Base-by-base conservation (phyloP, 2,888 invertebrate species). In the Neoascia interrupta region DNA sequence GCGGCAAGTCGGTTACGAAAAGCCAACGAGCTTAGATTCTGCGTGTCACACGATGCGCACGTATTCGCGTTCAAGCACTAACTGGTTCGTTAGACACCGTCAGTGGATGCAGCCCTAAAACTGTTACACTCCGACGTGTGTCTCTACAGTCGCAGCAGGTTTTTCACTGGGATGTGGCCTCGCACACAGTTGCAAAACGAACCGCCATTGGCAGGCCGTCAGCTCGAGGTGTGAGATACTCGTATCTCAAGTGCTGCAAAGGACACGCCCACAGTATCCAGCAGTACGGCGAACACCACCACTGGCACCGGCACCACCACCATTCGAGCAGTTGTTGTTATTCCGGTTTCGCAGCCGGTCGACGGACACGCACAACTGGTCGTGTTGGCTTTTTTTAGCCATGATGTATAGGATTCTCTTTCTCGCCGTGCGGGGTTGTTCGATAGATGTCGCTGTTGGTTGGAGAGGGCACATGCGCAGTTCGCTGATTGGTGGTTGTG, bases 1-100 rank as follows among this genome's bases (percentile, higher is more conserved):
- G 66, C 54, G 68, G 58, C 54, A 47, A 61, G 39, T 37, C 36
- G 61, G 54, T 56, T 73, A 79, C 73, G 79, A 73, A 73, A 79
- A 56, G 54, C 39, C 56, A 66, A 61, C 73, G 73, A 51, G 43
- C 79, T 73, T 51, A 73, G 79, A 79, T 79, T 79, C 79, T 79
- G 79, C 79, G 79, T 79, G 79, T 73, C 79, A 79, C 66, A 73
- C 84, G 87, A 87, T 87, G 87, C 85, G 85, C 85, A 85, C 86
- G 83, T 85, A 85, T 83, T 86, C 85, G 84, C 85, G 87, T 86
- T 87, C 86, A 86, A 87, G 85, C 87, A 87, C 86, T 87, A 86
- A 87, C 87, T 87, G 86, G 87, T 87, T 87, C 79, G 73, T 28
- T 68, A 54, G 79, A 54, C 73, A 31, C 43, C 51, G 73, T 6